Conservation (phyloP, 2,888 invertebrate genomes). For the Lacanobia oleracea region DNA sequence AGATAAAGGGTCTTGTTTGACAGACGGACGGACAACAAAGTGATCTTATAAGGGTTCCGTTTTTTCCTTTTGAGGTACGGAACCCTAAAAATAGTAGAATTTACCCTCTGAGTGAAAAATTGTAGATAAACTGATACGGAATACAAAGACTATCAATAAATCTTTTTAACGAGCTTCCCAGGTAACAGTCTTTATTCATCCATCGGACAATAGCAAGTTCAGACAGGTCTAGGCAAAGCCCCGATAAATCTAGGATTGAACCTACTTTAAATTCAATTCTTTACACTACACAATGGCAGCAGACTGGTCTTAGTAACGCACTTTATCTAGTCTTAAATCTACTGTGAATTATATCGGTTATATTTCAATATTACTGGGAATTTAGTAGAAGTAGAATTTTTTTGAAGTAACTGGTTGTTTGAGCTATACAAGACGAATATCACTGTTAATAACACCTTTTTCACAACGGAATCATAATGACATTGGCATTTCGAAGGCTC, state of each 20-base stretch:
- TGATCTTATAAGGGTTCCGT: no score
- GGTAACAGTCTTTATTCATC: slow-evolving; percentile 22
- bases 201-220: slow-evolving; percentile 31
- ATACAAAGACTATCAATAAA: slow-evolving; percentile 29
- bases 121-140: background rate
- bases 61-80: no score
- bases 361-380: background rate
- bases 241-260: slow-evolving; percentile 34
- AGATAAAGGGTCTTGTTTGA: no score
- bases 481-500: no score
- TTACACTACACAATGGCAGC: background rate
- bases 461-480: no score
- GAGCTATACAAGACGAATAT: no score
- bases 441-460: no score
- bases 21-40: no score
- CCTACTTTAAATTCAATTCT: slow-evolving; percentile 16
- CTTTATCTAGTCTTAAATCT: background rate
- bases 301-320: slow-evolving; percentile 5
- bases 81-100: no score
- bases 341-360: background rate
- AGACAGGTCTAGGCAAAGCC: slow-evolving; percentile 12
- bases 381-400: no score
- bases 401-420: no score
- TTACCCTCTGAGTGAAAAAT: background rate
- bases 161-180: slow-evolving; percentile 27